Base-by-base conservation (phyloP, 2,888 invertebrate genomes). In the Spicauda simplicius region DNA sequence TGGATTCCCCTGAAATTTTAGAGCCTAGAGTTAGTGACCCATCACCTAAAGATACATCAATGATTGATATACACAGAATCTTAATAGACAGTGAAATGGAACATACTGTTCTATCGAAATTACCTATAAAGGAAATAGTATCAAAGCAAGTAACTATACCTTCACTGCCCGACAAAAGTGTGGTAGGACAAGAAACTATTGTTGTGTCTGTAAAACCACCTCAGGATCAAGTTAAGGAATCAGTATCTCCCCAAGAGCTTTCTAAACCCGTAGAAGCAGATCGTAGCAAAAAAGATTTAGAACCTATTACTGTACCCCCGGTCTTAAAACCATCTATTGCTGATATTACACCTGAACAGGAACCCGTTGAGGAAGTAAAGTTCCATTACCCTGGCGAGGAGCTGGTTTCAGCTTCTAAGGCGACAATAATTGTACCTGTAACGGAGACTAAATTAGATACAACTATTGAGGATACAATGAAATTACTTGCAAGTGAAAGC, bases 81-180 rank as follows among this genome's bases (percentile, higher is more conserved):
- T 74, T 85, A 5, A 79, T 86, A 33, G 79, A 71, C 8, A 83
- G 76, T 73, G 85, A 86, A 70, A 77, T 76, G 19, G 79, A 78
- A 8, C 79, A 86, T 54, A 79, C 81, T 37, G 37, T 37, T 37
- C 1, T 37, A 0, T 74, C 76, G 14, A 74, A 78, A 70, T 30
- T 25, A 45, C 60, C 64, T 65, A 7, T 30, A 1, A 57, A 67
- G 7, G 52, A 55, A 61, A 60, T 25, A 7, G 1, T n/a, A 59
- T 59, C 65, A 19, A 3, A 11, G 1, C n/a, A n/a, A 12, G 20
- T 30, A 48, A 7, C 30, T 25, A 12, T 11, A 14, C 12, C 41
- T 14, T 14, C 14, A 14, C 0, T 41, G 14, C n/a, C 2, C 6
- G 50, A 50, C 7, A 18, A 50, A 7, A 16, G 12, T 50, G 16